Conservation (phyloP, 2,113 vertebrate species). For the Pavo muticus region DNA sequence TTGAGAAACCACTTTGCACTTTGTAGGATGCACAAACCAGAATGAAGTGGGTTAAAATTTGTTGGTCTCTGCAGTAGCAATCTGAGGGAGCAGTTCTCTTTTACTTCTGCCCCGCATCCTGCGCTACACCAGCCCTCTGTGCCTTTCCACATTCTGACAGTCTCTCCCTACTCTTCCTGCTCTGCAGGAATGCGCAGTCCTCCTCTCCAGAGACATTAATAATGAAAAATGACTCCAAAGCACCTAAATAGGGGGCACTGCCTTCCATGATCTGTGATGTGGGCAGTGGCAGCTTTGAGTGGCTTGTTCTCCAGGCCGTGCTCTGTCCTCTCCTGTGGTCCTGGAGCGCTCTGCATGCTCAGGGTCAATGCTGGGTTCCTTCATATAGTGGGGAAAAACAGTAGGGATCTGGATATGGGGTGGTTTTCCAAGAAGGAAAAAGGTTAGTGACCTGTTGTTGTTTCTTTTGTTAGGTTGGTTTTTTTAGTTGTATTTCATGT, state of each 20-base stretch:
- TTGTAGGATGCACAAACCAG: background rate
- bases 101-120: background rate
- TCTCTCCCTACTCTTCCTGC: background rate
- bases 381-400: background rate
- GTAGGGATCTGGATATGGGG: background rate
- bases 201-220: background rate
- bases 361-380: background rate
- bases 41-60: background rate
- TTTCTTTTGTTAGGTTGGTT: background rate
- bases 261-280: fast-evolving
- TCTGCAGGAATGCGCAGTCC: background rate
- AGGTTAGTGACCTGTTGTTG: background rate
- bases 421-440: background rate
- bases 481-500: background rate
- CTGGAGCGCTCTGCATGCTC: background rate
- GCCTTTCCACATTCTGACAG: background rate
- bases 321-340: background rate
- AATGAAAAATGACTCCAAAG: background rate
- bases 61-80: background rate
- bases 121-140: background rate
- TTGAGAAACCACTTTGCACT: background rate
- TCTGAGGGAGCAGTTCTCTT: background rate
- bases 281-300: background rate
- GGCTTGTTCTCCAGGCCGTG: background rate
- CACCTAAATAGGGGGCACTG: background rate